phyloP scores from a whole-genome alignment of 2,797 vertebrate species.

The Esox lucius region DNA sequence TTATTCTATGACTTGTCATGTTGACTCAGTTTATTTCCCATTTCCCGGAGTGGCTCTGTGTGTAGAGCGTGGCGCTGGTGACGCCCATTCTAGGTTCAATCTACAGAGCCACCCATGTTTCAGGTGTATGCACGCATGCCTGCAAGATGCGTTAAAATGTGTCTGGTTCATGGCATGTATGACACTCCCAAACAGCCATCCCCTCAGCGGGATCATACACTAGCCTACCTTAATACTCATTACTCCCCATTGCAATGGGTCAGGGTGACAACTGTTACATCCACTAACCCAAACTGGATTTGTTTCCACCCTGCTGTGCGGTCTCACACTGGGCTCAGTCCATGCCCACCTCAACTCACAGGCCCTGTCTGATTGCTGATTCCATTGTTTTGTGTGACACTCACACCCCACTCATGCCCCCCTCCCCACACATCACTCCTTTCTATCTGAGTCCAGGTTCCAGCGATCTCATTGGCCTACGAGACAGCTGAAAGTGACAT shows the following conservation, averaged over 20 bases:
- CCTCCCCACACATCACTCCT: conserved; percentile 10
- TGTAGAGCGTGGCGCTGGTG: no score
- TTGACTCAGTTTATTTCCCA: neutral
- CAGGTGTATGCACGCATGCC: no score
- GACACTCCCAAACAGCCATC: neutral
- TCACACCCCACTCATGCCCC: conserved; percentile 16
- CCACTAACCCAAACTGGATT: conserved; percentile 62
- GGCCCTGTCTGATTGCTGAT: conserved; percentile 56
- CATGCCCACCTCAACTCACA: conserved; percentile 55
- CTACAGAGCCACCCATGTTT: no score
- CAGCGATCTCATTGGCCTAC: conserved; percentile 92
- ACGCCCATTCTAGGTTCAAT: no score
- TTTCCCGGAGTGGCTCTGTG: no score
- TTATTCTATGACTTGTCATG: neutral
- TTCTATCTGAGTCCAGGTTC: conserved; percentile 73
- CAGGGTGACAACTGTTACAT: conserved; percentile 31
- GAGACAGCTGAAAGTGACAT: conserved; percentile 94
- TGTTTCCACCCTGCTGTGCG: conserved; percentile 45
- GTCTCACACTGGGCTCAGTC: conserved; percentile 45
- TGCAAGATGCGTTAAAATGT: no score
- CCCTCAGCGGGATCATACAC: neutral
- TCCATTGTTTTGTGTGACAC: conserved; percentile 47
- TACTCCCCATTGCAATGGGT: conserved; percentile 32
- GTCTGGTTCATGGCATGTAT: no score
- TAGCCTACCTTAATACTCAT: neutral